Base-by-base conservation (phyloP, 1,140 invertebrate genomes). In the Drosophila azteca region DNA sequence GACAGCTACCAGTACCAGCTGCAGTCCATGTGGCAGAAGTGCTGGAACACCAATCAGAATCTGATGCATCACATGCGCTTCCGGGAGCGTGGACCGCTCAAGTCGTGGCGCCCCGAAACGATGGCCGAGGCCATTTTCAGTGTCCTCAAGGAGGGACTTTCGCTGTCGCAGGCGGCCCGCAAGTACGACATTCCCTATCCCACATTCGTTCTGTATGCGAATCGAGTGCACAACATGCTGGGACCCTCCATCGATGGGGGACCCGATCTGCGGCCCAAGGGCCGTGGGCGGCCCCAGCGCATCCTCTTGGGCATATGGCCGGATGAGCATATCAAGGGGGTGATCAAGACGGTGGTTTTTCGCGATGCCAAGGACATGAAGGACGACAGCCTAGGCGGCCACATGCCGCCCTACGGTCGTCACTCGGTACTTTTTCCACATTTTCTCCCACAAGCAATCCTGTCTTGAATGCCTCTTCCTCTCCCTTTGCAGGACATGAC, bases 181-280 rank as follows among this genome's bases (percentile, higher is more conserved):
- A 97, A 97, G 92, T 97, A 97, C 93, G 97, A 97, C 93, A 98
- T 98, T 91, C 97, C 97, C 26, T 98, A 98, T 93, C 97, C 97
- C 67, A 98, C 97, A 1, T 97, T 98, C 89, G 97, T 98, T 53
- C 94, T 98, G 22, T 98, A 98, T 92, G 97, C 97, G 55, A 98
- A 98, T 92, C 93, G 97, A 65, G 97, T 98, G n/a, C 97, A 98
- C 92, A 98, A 98, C 92, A 97, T 98, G 96, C 94, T 98, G 61
- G 97, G 97, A 20, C 97, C 97, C 29, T 97, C 96, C 58, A 96
- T 96, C 44, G 96, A 97, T 87, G 96, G 96, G 48, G 96, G 96
- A 66, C 95, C 96, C 93, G 96, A 98, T 94, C 93, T 98, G 87
- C 94, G 97, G 80, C 97, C 97, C n/a, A 97, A 98, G 92, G 97